Conservation (phyloP, 2,113 vertebrate species). For the Orcinus orca region DNA sequence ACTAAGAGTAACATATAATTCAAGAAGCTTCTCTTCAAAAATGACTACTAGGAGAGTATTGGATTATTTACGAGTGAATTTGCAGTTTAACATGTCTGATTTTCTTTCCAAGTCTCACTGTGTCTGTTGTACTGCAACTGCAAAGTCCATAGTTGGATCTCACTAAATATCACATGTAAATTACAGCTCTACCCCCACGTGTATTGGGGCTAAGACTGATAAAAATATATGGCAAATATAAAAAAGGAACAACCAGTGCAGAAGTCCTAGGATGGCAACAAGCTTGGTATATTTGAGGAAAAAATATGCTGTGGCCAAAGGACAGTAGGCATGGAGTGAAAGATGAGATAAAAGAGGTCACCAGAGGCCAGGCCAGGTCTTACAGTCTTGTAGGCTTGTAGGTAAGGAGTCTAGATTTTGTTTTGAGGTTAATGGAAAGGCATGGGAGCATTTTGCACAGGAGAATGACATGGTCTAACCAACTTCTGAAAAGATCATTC, state of each 20-base stretch:
- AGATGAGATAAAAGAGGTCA: not conserved
- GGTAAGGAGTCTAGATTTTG: not conserved
- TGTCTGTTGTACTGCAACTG: constrained; percentile 26
- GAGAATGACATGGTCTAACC: not conserved
- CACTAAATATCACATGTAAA: not conserved
- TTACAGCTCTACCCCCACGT: not conserved
- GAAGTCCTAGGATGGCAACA: not conserved
- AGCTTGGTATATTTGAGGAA: not conserved
- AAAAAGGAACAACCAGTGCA: not conserved
- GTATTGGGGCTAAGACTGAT: not conserved
- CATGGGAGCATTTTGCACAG: not conserved
- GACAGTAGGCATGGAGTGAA: not conserved
- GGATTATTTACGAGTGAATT: constrained; percentile 63
- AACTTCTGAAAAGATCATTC: not conserved
- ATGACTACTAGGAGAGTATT: constrained; percentile 54
- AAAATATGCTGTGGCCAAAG: not conserved
- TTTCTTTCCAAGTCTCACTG: constrained; percentile 48
- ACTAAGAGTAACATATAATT: constrained; percentile 60
- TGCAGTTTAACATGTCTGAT: constrained; percentile 45
- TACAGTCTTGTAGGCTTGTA: not conserved
- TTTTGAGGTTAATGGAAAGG: not conserved
- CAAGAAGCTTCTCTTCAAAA: constrained; percentile 69
- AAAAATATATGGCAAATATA: constrained; percentile 10
- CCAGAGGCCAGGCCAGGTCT: not conserved
- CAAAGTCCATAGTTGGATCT: not conserved